Evolutionary conservation across 2,113 vertebrate species (phyloP).

Genomic region (Pionites leucogaster): DNA sequence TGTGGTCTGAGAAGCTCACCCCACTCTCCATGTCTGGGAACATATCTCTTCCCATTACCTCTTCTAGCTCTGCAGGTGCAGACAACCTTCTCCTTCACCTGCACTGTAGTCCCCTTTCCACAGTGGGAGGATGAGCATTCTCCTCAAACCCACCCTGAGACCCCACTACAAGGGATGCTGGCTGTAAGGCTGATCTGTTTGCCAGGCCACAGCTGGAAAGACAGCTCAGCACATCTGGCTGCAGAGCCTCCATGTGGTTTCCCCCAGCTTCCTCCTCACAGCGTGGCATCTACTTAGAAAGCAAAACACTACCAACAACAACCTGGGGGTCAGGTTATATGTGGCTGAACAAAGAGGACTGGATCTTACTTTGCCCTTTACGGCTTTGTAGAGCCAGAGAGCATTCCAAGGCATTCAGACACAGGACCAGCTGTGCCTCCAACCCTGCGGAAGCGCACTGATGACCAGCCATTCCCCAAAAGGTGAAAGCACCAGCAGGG

Average conservation of each 20-base stretch:
- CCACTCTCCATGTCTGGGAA: not conserved
- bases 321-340: not conserved
- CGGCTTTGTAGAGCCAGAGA: not conserved
- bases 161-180: not conserved
- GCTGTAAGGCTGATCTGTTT: not conserved
- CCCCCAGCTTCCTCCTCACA: not conserved
- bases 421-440: not conserved
- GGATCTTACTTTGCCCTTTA: not conserved
- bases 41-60: not conserved
- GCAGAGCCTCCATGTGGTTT: too few relatives aligned
- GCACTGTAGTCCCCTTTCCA: not conserved
- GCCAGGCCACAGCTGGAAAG: not conserved
- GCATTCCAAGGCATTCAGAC: not conserved
- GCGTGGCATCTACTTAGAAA: not conserved
- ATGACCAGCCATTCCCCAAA: not conserved
- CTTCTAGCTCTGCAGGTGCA: not conserved
- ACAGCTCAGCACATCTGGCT: not conserved
- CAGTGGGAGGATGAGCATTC: not conserved
- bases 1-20: not conserved
- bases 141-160: not conserved
- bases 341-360: not conserved
- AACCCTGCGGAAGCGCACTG: accelerated
- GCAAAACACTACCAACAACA: not conserved
- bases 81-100: not conserved
- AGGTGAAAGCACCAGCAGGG: not conserved